Evolutionary conservation across 2,113 vertebrate genomes (phyloP).

Genomic region (Sinocyclocheilus rhinocerous): DNA sequence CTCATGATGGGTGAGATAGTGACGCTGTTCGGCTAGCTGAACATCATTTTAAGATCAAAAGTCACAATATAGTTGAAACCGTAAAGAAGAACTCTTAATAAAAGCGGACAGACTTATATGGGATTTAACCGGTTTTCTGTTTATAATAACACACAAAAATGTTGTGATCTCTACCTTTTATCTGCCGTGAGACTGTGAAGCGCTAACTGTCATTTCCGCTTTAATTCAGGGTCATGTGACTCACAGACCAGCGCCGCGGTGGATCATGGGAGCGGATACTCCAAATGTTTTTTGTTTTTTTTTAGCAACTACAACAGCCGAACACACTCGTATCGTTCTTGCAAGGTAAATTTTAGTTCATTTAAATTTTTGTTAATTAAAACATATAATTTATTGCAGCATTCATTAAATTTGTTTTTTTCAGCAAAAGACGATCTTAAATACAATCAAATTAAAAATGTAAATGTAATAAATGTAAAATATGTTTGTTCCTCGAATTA

Average conservation of each 20-base stretch:
- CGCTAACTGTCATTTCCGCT: slow-evolving; percentile 77
- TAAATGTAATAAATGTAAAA: no score
- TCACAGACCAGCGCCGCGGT: background rate
- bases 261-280: background rate
- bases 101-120: background rate
- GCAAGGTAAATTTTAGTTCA: no score
- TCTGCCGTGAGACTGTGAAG: slow-evolving; percentile 64
- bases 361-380: background rate
- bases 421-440: no score
- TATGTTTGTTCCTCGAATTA: no score
- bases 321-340: no score
- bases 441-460: no score
- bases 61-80: background rate
- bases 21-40: background rate
- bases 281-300: no score
- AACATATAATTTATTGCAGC: background rate
- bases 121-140: background rate
- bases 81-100: background rate
- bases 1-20: background rate
- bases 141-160: background rate
- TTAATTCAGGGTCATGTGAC: slow-evolving; percentile 73
- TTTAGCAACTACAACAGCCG: background rate
- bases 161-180: slow-evolving; percentile 66
- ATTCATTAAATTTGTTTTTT: background rate
- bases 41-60: background rate